phyloP scores from a whole-genome alignment of 2,888 invertebrate genomes.

The Cephus nigrinus region DNA sequence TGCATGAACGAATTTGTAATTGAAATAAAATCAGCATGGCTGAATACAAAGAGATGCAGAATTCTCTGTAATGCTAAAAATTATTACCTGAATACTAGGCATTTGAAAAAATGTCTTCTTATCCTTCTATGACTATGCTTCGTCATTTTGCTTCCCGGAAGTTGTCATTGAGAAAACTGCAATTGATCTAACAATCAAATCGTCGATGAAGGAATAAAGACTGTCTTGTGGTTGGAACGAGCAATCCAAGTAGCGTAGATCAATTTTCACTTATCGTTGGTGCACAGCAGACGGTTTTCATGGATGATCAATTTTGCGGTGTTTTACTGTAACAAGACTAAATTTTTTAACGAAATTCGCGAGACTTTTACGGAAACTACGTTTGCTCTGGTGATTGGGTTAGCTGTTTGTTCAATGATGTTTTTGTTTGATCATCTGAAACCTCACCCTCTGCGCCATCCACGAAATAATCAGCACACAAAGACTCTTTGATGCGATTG shows the following conservation, averaged over 20 bases:
- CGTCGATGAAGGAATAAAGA: neutral
- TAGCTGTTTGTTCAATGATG: neutral
- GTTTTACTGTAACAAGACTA: neutral
- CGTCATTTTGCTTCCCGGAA: neutral
- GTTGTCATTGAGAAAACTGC: neutral
- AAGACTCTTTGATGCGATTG: conserved; percentile 1
- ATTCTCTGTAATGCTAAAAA: neutral
- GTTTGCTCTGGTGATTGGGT: neutral
- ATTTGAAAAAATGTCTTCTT: neutral
- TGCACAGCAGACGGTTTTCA: neutral
- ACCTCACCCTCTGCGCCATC: neutral
- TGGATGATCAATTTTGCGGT: neutral
- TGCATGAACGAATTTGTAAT: neutral
- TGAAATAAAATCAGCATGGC: neutral
- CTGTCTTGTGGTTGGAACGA: neutral
- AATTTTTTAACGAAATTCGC: neutral
- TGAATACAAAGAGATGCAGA: neutral
- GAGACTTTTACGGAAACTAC: neutral
- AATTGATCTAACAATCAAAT: neutral
- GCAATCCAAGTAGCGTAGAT: neutral
- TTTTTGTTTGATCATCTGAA: neutral
- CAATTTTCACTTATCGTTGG: neutral
- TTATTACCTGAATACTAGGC: neutral
- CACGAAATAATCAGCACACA: neutral
- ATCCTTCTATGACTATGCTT: neutral